Conservation (phyloP, 2,888 invertebrate genomes). For the Luffia ferchaultella region DNA sequence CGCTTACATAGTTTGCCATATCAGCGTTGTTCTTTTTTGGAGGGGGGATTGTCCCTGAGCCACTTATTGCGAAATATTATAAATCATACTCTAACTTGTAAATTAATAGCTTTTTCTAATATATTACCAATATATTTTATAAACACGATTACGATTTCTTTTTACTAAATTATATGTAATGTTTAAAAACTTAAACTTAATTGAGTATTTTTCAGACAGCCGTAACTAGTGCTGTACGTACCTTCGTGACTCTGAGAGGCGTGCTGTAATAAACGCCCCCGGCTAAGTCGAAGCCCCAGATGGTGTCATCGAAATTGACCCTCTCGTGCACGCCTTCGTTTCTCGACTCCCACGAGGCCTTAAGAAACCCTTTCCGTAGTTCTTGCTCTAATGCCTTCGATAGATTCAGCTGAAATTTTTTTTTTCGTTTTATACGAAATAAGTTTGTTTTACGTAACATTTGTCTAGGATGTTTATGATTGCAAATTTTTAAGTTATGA, state of each 20-base stretch:
- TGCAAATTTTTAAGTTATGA: no score
- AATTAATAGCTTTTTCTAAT: no score
- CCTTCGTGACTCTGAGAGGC: constrained; percentile 25
- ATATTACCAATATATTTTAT: no score
- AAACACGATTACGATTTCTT: no score
- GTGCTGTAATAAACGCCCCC: constrained; percentile 27
- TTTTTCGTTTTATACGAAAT: not conserved
- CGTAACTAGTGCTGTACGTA: constrained; percentile 10
- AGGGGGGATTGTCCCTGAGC: no score
- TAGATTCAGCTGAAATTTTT: constrained; percentile 16
- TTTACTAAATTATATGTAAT: not conserved
- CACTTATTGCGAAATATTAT: no score
- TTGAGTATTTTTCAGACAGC: not conserved
- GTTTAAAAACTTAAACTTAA: not conserved
- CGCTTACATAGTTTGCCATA: not conserved
- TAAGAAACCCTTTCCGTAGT: constrained; percentile 13
- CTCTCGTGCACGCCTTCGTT: constrained; percentile 31
- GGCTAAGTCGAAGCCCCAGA: constrained; percentile 30
- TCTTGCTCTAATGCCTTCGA: constrained; percentile 18
- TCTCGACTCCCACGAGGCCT: constrained; percentile 26
- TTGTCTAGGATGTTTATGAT: not conserved
- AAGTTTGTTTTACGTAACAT: not conserved
- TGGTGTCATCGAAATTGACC: constrained; percentile 30
- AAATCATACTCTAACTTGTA: no score
- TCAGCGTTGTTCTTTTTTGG: no score